Conservation (phyloP, 2,888 invertebrate species). For the Spisula solida region DNA sequence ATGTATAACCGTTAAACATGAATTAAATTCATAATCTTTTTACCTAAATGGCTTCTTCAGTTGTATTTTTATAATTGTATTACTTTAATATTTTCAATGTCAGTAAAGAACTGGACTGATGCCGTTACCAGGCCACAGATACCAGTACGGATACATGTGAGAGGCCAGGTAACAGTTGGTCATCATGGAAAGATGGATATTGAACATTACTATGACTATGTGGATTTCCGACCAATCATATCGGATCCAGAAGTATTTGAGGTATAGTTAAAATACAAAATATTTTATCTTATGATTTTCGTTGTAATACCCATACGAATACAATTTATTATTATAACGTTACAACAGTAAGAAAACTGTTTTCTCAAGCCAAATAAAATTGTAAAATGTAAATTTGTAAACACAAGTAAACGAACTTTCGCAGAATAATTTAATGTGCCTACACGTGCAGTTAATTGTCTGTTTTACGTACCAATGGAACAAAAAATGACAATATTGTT, state of each 20-base stretch:
- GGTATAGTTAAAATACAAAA: slow-evolving; percentile 48
- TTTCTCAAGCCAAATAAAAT: no score
- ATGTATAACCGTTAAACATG: no score
- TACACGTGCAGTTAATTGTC: not conserved
- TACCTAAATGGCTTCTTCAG: not conserved
- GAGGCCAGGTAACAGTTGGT: slow-evolving; percentile 34
- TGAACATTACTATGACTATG: slow-evolving; percentile 78
- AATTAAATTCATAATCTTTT: not conserved
- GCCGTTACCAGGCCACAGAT: slow-evolving; percentile 66
- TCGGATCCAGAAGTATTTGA: slow-evolving; percentile 69
- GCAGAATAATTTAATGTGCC: not conserved
- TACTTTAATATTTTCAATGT: no score
- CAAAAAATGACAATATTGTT: not conserved
- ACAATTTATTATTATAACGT: not conserved
- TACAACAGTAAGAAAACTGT: not conserved
- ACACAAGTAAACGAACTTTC: not conserved
- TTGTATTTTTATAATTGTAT: not conserved
- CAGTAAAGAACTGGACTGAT: slow-evolving; percentile 66
- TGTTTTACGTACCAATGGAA: not conserved
- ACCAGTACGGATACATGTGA: slow-evolving; percentile 72
- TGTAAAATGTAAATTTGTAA: no score
- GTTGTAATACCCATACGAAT: no score
- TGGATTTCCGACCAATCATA: slow-evolving; percentile 68
- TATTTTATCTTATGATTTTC: no score
- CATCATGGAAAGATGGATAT: slow-evolving; percentile 53